phyloP scores from a whole-genome alignment of 2,113 vertebrate species.

The Hemicordylus capensis region DNA sequence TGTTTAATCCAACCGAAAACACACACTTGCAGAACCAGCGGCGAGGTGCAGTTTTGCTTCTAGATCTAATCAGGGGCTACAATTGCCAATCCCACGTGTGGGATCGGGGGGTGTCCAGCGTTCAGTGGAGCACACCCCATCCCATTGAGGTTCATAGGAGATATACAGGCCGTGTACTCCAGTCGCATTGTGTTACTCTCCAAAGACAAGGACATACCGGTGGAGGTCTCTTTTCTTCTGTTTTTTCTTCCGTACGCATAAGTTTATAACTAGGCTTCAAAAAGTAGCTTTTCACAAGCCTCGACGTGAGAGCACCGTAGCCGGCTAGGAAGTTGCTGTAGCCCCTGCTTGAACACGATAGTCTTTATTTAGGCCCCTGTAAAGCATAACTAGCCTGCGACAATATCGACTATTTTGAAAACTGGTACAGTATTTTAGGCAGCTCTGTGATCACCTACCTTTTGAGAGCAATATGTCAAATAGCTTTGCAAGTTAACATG shows the following conservation, averaged over 20 bases:
- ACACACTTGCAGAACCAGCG: constrained; percentile 48
- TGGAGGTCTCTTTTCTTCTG: constrained; percentile 25
- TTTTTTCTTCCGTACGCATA: constrained; percentile 61
- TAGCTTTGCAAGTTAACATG: constrained; percentile 69
- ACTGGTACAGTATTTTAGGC: constrained; percentile 69
- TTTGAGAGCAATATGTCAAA: constrained; percentile 73
- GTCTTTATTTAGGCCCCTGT: constrained; percentile 53
- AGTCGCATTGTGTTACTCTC: constrained; percentile 73
- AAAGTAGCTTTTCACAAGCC: constrained; percentile 52
- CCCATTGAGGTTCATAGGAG: constrained; percentile 73
- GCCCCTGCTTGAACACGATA: constrained; percentile 64
- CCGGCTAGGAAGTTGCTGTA: constrained; percentile 60
- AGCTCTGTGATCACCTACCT: constrained; percentile 67
- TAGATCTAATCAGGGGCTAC: constrained; percentile 61
- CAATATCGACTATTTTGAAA: constrained; percentile 56
- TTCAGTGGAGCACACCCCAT: background rate
- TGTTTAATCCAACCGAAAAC: constrained; percentile 69
- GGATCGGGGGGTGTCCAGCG: background rate
- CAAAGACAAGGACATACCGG: constrained; percentile 59
- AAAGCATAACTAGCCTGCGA: constrained; percentile 55
- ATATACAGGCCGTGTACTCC: constrained; percentile 68
- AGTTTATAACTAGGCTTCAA: constrained; percentile 59
- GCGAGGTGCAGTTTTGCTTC: constrained; percentile 75
- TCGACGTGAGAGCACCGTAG: constrained; percentile 42
- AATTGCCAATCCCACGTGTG: background rate